Evolutionary conservation across 2,113 vertebrate species (phyloP).

Genomic region (Apeltes quadracus): DNA sequence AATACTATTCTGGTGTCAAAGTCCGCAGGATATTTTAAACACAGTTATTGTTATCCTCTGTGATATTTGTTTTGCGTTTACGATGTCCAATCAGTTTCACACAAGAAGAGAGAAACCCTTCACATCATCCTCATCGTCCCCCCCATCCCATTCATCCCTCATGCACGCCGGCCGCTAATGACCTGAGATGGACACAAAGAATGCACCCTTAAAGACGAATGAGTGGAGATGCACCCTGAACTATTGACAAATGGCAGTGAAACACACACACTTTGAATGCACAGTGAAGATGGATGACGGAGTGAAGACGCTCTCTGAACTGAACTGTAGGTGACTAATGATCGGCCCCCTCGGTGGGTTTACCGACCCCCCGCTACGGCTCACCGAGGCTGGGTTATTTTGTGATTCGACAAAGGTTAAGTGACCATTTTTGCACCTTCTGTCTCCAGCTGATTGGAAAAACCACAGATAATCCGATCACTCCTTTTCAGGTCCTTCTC

Average conservation of each 20-base stretch:
- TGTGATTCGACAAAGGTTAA: constrained; percentile 65
- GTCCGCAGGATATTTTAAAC: background rate
- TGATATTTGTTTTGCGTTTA: background rate
- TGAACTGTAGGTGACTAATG: constrained; percentile 72
- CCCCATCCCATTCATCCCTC: constrained; percentile 64
- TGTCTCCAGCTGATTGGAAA: constrained; percentile 35
- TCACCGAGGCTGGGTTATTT: constrained; percentile 45
- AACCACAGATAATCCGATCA: constrained; percentile 9
- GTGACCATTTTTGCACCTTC: constrained; percentile 58
- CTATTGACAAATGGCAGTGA: constrained; percentile 76
- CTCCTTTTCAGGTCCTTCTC: background rate
- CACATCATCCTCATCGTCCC: constrained; percentile 34
- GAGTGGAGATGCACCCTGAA: constrained; percentile 74
- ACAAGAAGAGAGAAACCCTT: constrained; percentile 34
- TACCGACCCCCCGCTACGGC: constrained; percentile 47
- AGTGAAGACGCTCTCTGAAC: constrained; percentile 44
- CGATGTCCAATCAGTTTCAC: constrained; percentile 37
- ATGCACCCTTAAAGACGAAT: constrained; percentile 69
- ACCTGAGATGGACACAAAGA: constrained; percentile 68
- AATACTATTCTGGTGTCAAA: constrained; percentile 8
- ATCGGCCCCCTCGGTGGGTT: constrained; percentile 43
- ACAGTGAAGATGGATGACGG: constrained; percentile 63
- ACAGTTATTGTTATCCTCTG: background rate
- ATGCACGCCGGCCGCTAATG: constrained; percentile 55
- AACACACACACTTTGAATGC: constrained; percentile 56